Conservation (phyloP, 2,797 vertebrate species). For the Glyptemys insculpta region DNA sequence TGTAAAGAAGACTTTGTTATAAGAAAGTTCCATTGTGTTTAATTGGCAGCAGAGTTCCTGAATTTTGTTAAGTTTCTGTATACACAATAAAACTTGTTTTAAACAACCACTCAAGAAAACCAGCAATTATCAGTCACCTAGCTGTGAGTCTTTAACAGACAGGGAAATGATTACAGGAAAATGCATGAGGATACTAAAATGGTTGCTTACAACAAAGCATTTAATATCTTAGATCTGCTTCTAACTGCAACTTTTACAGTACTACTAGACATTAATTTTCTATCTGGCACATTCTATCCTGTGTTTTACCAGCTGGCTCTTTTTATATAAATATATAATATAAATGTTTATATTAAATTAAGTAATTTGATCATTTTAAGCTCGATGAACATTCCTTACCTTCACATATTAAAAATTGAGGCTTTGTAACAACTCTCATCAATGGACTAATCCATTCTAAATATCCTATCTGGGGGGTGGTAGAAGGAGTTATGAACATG, state of each 20-base stretch:
- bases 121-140: background rate
- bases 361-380: constrained; percentile 11
- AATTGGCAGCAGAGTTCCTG: background rate
- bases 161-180: background rate
- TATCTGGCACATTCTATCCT: background rate
- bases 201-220: background rate
- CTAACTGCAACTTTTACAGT: background rate
- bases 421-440: background rate
- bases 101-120: background rate
- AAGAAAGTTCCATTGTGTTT: accelerated
- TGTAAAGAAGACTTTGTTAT: background rate
- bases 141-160: background rate
- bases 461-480: background rate
- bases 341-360: background rate
- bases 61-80: background rate
- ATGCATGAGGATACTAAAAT: background rate
- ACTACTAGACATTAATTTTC: background rate
- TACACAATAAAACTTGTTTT: background rate
- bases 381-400: background rate
- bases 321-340: background rate
- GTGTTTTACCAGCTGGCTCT: background rate
- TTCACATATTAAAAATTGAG: background rate
- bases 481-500: background rate
- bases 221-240: background rate
- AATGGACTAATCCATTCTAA: background rate